Conservation (phyloP, 2,888 invertebrate species). For the Diadromus collaris region DNA sequence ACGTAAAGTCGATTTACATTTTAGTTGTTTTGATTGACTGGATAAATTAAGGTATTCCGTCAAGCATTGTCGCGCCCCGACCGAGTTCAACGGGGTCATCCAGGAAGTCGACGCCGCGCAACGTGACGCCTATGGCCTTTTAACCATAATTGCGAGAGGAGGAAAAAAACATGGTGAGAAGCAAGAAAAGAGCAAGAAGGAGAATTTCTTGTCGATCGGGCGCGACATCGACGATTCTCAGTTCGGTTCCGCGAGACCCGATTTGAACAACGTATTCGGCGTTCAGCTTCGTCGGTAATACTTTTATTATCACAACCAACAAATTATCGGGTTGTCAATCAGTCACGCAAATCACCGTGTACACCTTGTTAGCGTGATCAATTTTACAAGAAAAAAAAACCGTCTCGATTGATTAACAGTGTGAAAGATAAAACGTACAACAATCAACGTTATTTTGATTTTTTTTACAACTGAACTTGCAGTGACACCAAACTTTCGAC, state of each 20-base stretch:
- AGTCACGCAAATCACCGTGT: no score
- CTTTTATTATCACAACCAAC: neutral
- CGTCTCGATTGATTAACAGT: no score
- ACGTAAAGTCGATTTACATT: neutral
- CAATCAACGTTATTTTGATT: no score
- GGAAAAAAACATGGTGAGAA: slow-evolving; percentile 20
- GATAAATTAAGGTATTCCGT: slow-evolving; percentile 50
- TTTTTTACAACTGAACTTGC: no score
- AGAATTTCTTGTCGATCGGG: neutral
- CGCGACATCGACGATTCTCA: slow-evolving; percentile 29
- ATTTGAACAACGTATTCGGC: slow-evolving; percentile 8
- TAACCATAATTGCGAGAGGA: slow-evolving; percentile 32
- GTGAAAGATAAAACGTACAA: no score
- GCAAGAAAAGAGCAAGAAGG: neutral
- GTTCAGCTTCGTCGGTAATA: slow-evolving; percentile 11
- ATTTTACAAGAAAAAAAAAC: neutral
- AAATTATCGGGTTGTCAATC: neutral
- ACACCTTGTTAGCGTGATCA: neutral
- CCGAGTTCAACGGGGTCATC: slow-evolving; percentile 63
- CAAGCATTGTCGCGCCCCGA: slow-evolving; percentile 45
- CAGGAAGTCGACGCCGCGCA: slow-evolving; percentile 63
- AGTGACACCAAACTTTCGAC: no score
- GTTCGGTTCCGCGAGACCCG: slow-evolving; percentile 40
- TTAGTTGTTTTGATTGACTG: neutral
- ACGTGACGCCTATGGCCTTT: slow-evolving; percentile 56